These are phyloP conservation scores for Athripsodes cinereus DNA, from an alignment of 2,888 invertebrate genomes.

Conservation along the genomic window DNA sequence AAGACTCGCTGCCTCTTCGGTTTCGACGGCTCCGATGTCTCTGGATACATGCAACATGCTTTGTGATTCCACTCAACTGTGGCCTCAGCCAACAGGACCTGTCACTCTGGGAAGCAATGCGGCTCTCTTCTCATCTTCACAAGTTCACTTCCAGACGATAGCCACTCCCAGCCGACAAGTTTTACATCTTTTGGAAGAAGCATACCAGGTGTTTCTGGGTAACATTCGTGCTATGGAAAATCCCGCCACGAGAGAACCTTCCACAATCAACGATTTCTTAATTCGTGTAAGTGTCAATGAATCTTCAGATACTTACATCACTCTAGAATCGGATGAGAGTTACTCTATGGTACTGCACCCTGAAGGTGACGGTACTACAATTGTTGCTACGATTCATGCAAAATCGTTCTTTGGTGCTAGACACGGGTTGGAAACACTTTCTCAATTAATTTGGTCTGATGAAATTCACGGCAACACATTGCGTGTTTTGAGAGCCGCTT, in stretches of 20 bases:
- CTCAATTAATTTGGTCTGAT: constrained; percentile 77
- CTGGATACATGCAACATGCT: constrained; percentile 72
- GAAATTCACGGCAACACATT: constrained; percentile 57
- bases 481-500: constrained; percentile 58
- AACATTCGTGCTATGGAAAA: constrained; percentile 47
- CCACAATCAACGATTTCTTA: constrained; percentile 38
- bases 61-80: constrained; percentile 67
- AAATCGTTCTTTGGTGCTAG: constrained; percentile 71
- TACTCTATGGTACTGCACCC: constrained; percentile 59
- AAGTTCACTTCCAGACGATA: constrained; percentile 44
- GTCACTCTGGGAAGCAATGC: constrained; percentile 61
- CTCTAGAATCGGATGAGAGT: constrained; percentile 66
- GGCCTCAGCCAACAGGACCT: constrained; percentile 75
- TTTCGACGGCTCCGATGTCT: constrained; percentile 45
- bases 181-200: constrained; percentile 40
- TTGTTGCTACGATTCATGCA: constrained; percentile 59
- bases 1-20: constrained; percentile 43
- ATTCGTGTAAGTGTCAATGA: constrained; percentile 52
- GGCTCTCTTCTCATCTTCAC: constrained; percentile 51
- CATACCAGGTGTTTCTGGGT: constrained; percentile 48
- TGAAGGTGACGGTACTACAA: constrained; percentile 40
- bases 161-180: constrained; percentile 39
- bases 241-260: constrained; percentile 36
- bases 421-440: constrained; percentile 70
- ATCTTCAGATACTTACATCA: constrained; percentile 51